These are phyloP conservation scores for Axea sp. DNA, from an alignment of 2,888 invertebrate genomes.

Conservation along the genomic window DNA sequence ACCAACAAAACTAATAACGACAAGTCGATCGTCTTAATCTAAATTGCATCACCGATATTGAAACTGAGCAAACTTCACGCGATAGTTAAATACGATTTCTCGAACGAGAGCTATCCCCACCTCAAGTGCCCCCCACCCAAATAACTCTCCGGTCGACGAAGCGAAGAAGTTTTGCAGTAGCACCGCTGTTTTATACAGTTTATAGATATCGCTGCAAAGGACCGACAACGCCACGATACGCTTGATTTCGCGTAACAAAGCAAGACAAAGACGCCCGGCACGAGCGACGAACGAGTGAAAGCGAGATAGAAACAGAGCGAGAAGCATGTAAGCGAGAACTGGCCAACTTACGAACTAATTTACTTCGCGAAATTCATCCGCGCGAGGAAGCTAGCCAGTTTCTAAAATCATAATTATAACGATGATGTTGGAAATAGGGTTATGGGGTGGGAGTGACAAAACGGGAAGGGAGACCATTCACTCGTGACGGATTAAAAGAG, in stretches of 20 bases:
- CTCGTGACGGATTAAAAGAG: constrained; percentile 63
- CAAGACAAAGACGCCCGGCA: constrained; percentile 20
- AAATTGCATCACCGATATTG: constrained; percentile 19
- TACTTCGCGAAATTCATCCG: constrained; percentile 70
- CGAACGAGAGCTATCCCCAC: constrained; percentile 1
- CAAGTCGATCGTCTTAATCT: constrained; percentile 14
- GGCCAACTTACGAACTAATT: constrained; percentile 69
- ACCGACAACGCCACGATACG: constrained; percentile 62
- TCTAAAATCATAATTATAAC: constrained; percentile 66
- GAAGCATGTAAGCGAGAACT: constrained; percentile 40
- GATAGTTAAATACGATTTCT: constrained; percentile 19
- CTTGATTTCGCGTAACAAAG: constrained; percentile 68
- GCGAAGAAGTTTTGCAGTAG: constrained; percentile 23
- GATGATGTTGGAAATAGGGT: constrained; percentile 62
- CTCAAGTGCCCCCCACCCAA: neutral
- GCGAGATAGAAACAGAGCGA: constrained; percentile 1
- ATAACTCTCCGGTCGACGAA: neutral
- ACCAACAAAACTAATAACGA: constrained; percentile 14
- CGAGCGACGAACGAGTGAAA: neutral
- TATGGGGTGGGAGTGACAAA: constrained; percentile 25
- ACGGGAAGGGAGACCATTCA: constrained; percentile 37
- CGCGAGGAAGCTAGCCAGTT: constrained; percentile 67
- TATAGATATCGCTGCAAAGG: constrained; percentile 26
- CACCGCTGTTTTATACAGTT: constrained; percentile 24
- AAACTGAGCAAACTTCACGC: constrained; percentile 6